phyloP scores from a whole-genome alignment of 92 coral and sea anemone species.

The Phenganax subtilis region DNA sequence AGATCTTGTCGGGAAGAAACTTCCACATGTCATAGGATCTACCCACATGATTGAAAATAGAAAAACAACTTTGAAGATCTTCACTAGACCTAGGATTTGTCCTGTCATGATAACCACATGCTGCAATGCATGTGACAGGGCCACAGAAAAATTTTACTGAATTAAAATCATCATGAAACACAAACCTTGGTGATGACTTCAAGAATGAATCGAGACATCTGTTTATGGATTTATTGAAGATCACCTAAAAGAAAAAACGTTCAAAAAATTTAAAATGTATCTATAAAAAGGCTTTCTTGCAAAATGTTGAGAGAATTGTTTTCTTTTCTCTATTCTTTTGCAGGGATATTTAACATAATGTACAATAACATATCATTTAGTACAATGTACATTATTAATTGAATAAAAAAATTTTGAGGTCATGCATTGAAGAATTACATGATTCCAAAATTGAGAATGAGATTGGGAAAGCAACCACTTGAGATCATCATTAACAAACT shows the following conservation, averaged over 20 bases:
- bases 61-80: no score
- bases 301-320: neutral
- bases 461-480: conserved; percentile 80
- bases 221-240: conserved; percentile 80
- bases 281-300: neutral
- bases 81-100: no score
- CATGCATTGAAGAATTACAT: conserved; percentile 42
- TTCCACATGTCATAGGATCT: conserved; percentile 68
- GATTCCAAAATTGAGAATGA: conserved; percentile 83
- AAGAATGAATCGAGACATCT: conserved; percentile 73
- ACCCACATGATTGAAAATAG: neutral
- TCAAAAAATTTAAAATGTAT: no score
- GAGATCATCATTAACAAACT: conserved; percentile 66
- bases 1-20: conserved; percentile 54
- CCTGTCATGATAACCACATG: no score
- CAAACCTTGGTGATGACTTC: conserved; percentile 75
- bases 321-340: neutral
- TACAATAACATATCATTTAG: no score
- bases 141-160: neutral
- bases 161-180: neutral
- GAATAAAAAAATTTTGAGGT: no score
- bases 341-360: no score
- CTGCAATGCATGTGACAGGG: no score
- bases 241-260: conserved; percentile 53
- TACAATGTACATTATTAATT: neutral